Evolutionary conservation across 2,797 vertebrate genomes (phyloP), one percentile per base, ranked within the genome.

Genomic region (Acrossocheilus fasciatus): DNA sequence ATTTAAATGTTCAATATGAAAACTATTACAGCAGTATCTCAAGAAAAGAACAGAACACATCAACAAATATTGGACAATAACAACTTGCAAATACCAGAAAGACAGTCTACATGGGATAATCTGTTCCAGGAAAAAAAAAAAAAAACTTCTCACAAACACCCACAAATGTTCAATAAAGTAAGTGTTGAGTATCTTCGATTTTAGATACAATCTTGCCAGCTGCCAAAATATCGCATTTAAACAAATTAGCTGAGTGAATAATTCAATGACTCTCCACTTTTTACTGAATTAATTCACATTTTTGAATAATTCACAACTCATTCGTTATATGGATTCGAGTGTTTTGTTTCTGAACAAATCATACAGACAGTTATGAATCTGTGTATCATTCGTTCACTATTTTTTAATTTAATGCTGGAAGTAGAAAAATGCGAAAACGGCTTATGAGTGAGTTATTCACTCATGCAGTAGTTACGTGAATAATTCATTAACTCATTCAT

Each of bases 261-360:
- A 43, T 62, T 62, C 23, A 17, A 41, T 41, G 12, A 17, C 54
- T 78, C 36, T 8, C 36, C 1, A 23, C 45, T 75, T 50, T 4
- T 52, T 36, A 23, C 9, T 34, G 2, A 52, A 39, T 4, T 0
- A 69, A 69, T 20, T 36, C 1, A 0, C 3, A 17, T 18, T 18
- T 68, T 68, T 36, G 7, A 68, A 10, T 70, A 70, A 70, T 68
- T 68, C 15, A 68, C 11, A 18, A 4, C 34, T 69, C 66, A 68
- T 64, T 64, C n/a, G 34, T 34, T 18, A 18, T 18, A 68, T 68
- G 64, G 0, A 68, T 30, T 68, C 64, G 30, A 74, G 17, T 74
- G n/a, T 74, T 74, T 74, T 74, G 72, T 50, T 47, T 45, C 41
- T 47, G 43, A 74, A 52, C 30, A 36, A 54, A 76, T 14, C 17